Conservation (phyloP, 2,797 vertebrate species). For the Aplochiton taeniatus region DNA sequence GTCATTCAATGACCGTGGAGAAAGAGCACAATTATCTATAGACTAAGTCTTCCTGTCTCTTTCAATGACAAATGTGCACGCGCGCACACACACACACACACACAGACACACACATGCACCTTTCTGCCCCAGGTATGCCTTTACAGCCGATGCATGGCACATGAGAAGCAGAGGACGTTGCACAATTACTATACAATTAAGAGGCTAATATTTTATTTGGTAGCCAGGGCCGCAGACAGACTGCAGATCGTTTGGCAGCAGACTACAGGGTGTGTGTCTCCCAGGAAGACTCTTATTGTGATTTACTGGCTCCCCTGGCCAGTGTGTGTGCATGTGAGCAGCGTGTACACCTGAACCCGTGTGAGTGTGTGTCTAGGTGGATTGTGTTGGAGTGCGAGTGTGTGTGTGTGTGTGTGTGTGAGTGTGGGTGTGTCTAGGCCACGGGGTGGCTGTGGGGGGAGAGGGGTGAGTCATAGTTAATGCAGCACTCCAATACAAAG, state of each 20-base stretch:
- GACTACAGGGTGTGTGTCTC: slow-evolving; percentile 63
- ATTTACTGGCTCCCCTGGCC: slow-evolving; percentile 59
- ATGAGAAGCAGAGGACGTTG: slow-evolving; percentile 68
- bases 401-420: slow-evolving; percentile 20
- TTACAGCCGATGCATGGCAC: slow-evolving; percentile 65
- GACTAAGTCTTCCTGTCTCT: slow-evolving; percentile 26
- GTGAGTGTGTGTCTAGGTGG: slow-evolving; percentile 9
- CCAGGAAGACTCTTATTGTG: slow-evolving; percentile 48
- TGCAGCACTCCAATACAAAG: too few species aligned
- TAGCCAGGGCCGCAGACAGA: slow-evolving; percentile 61
- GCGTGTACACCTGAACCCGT: neutral
- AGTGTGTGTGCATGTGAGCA: slow-evolving; percentile 12
- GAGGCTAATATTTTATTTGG: slow-evolving; percentile 71
- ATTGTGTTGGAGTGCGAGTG: slow-evolving; percentile 12
- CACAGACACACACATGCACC: neutral
- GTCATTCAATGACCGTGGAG: slow-evolving; percentile 52
- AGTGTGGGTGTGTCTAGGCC: slow-evolving; percentile 23
- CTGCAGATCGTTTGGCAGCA: slow-evolving; percentile 62
- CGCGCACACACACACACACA: neutral
- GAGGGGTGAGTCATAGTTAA: neutral
- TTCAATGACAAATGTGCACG: too few species aligned
- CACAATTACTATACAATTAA: slow-evolving; percentile 75
- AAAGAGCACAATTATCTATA: slow-evolving; percentile 51
- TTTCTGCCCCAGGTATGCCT: slow-evolving; percentile 38
- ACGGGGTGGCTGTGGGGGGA: neutral